Evolutionary conservation across 2,888 invertebrate genomes (phyloP), one percentile per base, ranked within the genome.

Genomic region (Drosophila merina): DNA sequence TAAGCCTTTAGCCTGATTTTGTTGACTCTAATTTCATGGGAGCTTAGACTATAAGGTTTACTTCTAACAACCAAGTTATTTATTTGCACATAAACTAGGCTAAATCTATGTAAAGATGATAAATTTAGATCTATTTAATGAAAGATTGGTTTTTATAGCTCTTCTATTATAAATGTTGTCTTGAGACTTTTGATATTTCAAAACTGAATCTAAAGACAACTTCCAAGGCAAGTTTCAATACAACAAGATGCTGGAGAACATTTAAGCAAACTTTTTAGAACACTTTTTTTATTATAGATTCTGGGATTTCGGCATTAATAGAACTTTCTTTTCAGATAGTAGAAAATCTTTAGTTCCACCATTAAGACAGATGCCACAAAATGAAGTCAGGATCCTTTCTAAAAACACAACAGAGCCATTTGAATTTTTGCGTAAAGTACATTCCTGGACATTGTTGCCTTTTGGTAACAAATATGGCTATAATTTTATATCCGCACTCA

Each of bases 21-120:
- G 67, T 66, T 64, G 36, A 64, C 36, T 51, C 42, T 64, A 44
- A 52, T 64, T 66, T 31, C 45, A 26, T 52, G 36, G 10, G 51
- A 51, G 63, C 63, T 62, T 44, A 63, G 63, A n/a, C 28, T 30
- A 51, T 66, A 54, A 57, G 67, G 66, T 57, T 77, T 64, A 54
- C 54, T 45, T 54, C 45, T 48, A 48, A 10, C 57, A 76, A 66
- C 82, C 45, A 64, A 31, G 44, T 25, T 66, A 57, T 57, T 40
- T 69, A 84, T 75, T 72, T 55, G 55, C 20, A 3, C 12, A 14
- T 12, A 8, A 63, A 63, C 63, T 50, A 51, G 63, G 51, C 44
- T 51, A 64, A 33, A 44, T 44, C 20, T 12, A 36, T 62, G 36
- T 8, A 48, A 57, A 44, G 6, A 10, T 14, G 33, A 42, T 20